Conservation (phyloP, 1,140 invertebrate species). For the Trichonephila clavipes region DNA sequence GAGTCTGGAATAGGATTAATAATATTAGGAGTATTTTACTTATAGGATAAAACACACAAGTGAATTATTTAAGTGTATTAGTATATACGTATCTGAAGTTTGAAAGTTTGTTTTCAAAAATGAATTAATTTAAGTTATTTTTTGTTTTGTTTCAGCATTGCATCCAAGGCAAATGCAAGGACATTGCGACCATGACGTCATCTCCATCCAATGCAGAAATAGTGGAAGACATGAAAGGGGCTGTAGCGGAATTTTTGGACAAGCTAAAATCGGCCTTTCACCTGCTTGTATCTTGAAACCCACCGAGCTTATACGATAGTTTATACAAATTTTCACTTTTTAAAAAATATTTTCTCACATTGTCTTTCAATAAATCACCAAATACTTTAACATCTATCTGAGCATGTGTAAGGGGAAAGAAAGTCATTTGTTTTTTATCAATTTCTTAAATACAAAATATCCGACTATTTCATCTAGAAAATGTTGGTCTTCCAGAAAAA, state of each 20-base stretch:
- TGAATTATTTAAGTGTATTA: no score
- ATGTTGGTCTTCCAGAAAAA: no score
- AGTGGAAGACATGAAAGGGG: constrained; percentile 61
- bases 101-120: background rate
- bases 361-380: constrained; percentile 41
- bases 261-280: constrained; percentile 53
- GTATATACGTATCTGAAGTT: no score
- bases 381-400: background rate
- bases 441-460: no score
- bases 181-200: background rate
- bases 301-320: constrained; percentile 13
- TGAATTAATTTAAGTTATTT: background rate
- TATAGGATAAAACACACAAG: no score
- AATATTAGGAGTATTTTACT: no score
- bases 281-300: constrained; percentile 35
- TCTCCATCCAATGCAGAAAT: constrained; percentile 49
- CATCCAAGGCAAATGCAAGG: constrained; percentile 52
- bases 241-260: constrained; percentile 62
- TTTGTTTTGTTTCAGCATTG: constrained; percentile 58
- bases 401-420: no score
- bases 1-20: no score
- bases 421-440: no score
- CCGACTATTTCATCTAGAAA: no score
- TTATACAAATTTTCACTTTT: constrained; percentile 16
- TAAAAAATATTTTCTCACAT: background rate